Percentiles rank a stretch among this genome's conserved stretches.
Evolutionary conservation across 2,888 invertebrate genomes (phyloP).

Genomic region (Athetis lepigone): DNA sequence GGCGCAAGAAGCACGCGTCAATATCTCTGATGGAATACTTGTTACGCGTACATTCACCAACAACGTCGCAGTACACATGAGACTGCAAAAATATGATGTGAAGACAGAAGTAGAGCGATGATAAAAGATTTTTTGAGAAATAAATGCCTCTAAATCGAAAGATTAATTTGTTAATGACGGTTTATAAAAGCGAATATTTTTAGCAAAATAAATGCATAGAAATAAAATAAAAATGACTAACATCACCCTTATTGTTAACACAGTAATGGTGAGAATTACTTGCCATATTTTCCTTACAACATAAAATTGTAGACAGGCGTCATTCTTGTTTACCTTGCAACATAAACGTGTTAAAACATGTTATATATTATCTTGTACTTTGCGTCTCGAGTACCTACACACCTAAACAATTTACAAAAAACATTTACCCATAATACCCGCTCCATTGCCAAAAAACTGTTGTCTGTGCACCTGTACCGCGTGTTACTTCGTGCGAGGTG

Average conservation of each 20-base stretch:
- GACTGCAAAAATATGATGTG: not conserved
- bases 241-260: too few relatives aligned
- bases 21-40: constrained; percentile 84
- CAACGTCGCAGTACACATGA: constrained; percentile 4
- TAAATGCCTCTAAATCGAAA: too few relatives aligned
- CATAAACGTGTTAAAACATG: too few relatives aligned
- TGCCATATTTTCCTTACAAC: not conserved
- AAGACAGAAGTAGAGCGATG: not conserved
- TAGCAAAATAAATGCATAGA: too few relatives aligned
- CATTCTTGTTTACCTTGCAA: too few relatives aligned
- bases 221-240: too few relatives aligned
- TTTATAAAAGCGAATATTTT: too few relatives aligned
- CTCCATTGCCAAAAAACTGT: not conserved
- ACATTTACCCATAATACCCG: not conserved
- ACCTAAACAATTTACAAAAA: not conserved
- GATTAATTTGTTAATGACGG: too few relatives aligned
- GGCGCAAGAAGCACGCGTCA: constrained; percentile 66
- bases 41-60: constrained; percentile 70
- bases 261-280: not conserved
- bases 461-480: constrained; percentile 53
- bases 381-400: too few relatives aligned
- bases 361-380: too few relatives aligned
- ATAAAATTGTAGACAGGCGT: not conserved
- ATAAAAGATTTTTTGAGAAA: not conserved
- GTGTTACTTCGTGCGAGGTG: constrained; percentile 71